A percentile compares a stretch with the other conserved stretches of the same genome.
phyloP scores from a whole-genome alignment of 1,140 invertebrate species.

The Drosophila lacteicornis region DNA sequence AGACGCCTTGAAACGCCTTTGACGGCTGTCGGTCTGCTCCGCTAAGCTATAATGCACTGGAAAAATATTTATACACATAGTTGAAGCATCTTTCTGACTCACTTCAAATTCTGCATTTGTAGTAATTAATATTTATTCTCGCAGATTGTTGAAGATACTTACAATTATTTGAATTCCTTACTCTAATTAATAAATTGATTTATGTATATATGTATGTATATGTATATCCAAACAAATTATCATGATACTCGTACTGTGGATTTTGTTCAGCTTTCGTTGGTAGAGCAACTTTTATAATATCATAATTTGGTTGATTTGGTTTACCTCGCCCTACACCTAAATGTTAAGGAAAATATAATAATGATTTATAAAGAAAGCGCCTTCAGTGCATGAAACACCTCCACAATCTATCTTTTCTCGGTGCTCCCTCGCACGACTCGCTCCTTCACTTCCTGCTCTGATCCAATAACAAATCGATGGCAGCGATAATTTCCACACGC shows the following conservation, averaged over 20 bases:
- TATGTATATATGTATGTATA: too few relatives aligned
- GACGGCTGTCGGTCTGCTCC: constrained; percentile 27
- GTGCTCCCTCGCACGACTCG: background rate
- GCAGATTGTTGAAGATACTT: too few relatives aligned
- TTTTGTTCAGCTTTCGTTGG: too few relatives aligned
- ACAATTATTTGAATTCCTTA: too few relatives aligned
- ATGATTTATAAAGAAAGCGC: too few relatives aligned
- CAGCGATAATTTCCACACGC: constrained; percentile 72
- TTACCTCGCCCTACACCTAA: background rate
- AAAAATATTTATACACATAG: too few relatives aligned
- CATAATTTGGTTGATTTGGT: too few relatives aligned
- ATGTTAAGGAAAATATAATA: background rate
- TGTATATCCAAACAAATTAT: background rate
- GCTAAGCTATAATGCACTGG: constrained; percentile 7
- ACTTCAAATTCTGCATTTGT: background rate
- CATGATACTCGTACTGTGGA: background rate
- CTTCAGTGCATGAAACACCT: constrained; percentile 19
- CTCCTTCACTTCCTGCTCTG: constrained; percentile 29
- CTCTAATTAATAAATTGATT: too few relatives aligned
- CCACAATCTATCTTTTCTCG: constrained; percentile 7
- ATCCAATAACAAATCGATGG: constrained; percentile 74
- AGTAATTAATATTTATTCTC: background rate
- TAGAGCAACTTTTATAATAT: too few relatives aligned
- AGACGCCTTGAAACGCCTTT: constrained; percentile 52
- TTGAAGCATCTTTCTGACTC: too few relatives aligned